phyloP scores from a whole-genome alignment of 2,113 vertebrate species.

The Furnarius figulus region DNA sequence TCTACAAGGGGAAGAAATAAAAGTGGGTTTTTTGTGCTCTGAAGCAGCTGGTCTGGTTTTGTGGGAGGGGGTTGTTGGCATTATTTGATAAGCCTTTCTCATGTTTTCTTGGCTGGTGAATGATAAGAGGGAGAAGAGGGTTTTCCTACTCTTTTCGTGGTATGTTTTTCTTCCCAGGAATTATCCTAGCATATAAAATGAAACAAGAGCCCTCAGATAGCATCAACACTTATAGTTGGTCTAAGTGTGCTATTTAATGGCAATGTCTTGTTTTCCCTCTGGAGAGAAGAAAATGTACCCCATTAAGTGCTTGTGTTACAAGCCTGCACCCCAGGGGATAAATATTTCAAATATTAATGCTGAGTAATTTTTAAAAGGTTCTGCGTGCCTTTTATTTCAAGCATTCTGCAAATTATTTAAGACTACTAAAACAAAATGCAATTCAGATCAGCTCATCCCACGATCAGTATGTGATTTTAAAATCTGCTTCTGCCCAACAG shows the following conservation, averaged over 20 bases:
- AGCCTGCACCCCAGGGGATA: slow-evolving; percentile 8
- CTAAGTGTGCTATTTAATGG: slow-evolving; percentile 38
- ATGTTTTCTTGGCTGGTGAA: background rate
- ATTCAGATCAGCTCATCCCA: background rate
- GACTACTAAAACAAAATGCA: background rate
- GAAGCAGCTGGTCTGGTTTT: background rate
- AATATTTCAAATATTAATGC: slow-evolving; percentile 58
- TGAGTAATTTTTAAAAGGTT: slow-evolving; percentile 55
- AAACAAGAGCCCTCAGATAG: slow-evolving; percentile 32
- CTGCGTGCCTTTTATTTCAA: slow-evolving; percentile 15
- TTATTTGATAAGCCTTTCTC: background rate
- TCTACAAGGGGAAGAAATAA: background rate
- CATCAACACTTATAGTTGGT: background rate
- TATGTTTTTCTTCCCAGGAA: slow-evolving; percentile 7
- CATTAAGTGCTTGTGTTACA: slow-evolving; percentile 48
- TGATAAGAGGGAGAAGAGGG: background rate
- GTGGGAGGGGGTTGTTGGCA: background rate
- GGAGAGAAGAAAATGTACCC: slow-evolving; percentile 49
- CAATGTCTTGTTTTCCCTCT: slow-evolving; percentile 28
- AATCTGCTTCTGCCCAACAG: background rate
- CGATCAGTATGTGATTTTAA: background rate
- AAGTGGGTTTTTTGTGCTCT: fast-evolving
- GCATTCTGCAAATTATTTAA: slow-evolving; percentile 35
- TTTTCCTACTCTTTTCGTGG: background rate
- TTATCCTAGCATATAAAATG: slow-evolving; percentile 20